Evolutionary conservation across 2,797 vertebrate genomes (phyloP), one percentile per base, ranked within the genome.

Genomic region (Pitangus sulphuratus): DNA sequence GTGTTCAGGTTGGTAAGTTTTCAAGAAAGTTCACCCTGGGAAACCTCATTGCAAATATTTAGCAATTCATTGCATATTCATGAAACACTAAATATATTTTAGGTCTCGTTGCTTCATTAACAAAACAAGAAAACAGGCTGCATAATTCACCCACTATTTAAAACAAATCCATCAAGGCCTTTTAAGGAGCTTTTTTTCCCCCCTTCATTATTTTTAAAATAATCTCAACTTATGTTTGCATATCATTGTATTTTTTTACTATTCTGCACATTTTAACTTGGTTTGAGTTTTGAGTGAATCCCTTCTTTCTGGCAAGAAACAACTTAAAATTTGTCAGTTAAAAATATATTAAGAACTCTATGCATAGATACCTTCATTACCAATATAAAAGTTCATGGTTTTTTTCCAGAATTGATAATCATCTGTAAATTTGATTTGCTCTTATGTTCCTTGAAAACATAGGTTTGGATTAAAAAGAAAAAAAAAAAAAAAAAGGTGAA

Each of bases 61-160:
- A 92, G 90, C 48, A 72, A 76, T 91, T 90, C 35, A 53, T 91
- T 94, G 92, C 62, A 93, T 95, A 96, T 95, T 95, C 93, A 96
- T 95, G 60, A 81, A 93, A 87, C 30, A 70, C 71, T 86, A 91
- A 94, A 88, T 90, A 69, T 94, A 93, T 95, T 96, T 94, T 93
- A 92, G 87, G 78, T 86, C 47, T 44, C 42, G 26, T 91, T 93
- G 62, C 57, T 94, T 96, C 87, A 90, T 95, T 95, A 96, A 94
- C 83, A 94, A 92, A 95, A 90, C 84, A 85, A 93, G 92, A 91
- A 95, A 93, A 75, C 51, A 84, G 87, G 8, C 78, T 93, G 78
- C 54, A 94, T 95, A 91, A 91, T 85, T 90, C 65, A 83, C 48
- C 31, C 48, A 93, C 60, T 96, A 81, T 84, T 68, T 83, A 79